Evolutionary conservation across 2,888 invertebrate species (phyloP).

Genomic region (Sesia bembeciformis): DNA sequence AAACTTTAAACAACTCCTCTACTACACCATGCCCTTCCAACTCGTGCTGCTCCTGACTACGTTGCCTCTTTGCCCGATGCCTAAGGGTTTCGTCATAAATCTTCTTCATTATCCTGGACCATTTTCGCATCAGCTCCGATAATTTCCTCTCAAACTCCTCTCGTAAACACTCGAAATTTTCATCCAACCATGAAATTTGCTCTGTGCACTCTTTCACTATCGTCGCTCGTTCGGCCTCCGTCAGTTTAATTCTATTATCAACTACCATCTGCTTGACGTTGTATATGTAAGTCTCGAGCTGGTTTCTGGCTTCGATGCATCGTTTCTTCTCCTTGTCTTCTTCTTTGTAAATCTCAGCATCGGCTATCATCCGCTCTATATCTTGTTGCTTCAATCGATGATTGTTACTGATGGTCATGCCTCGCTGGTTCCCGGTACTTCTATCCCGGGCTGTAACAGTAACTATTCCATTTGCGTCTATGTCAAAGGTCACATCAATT

Average conservation of each 20-base stretch:
- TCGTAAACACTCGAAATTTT: conserved; percentile 28
- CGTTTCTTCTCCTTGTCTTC: conserved; percentile 40
- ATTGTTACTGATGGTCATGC: conserved; percentile 33
- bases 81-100: conserved; percentile 20
- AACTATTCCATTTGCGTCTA: conserved; percentile 42
- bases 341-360: conserved; percentile 32
- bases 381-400: conserved; percentile 34
- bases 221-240: conserved; percentile 22
- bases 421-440: conserved; percentile 32
- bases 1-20: conserved; percentile 9
- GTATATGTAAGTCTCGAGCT: conserved; percentile 45
- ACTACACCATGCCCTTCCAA: conserved; percentile 11
- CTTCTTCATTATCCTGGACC: conserved; percentile 34
- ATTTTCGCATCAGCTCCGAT: conserved; percentile 34
- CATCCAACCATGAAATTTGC: conserved; percentile 41
- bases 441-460: conserved; percentile 42
- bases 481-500: conserved; percentile 44
- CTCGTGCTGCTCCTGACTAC: conserved; percentile 12
- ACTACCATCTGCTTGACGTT: conserved; percentile 29
- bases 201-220: conserved; percentile 32
- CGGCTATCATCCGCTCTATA: conserved; percentile 38
- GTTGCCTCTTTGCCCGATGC: conserved; percentile 28
- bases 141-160: conserved; percentile 45
- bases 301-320: conserved; percentile 42
- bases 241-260: conserved; percentile 26